Base-by-base conservation (phyloP, 2,113 vertebrate genomes). In the Columba janthina region DNA sequence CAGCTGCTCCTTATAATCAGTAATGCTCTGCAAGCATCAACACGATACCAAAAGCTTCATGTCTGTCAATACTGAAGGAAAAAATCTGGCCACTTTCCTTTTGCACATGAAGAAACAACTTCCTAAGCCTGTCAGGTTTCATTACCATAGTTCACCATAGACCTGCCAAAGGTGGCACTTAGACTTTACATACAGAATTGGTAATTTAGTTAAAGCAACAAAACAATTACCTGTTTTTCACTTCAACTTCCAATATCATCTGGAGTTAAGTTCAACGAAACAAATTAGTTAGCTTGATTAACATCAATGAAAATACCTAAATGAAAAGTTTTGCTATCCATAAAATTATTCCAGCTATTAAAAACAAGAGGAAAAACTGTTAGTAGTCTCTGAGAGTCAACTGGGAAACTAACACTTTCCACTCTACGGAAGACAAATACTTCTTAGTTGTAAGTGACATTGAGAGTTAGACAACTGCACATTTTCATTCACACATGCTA, bases 1-100 rank as follows among this genome's bases (percentile, higher is more conserved):
- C 67, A 58, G 74, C 53, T 31, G 46, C 81, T 96, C 84, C 77
- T 95, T 76, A 77, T 93, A 96, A 96, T 97, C 94, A 97, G 91
- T 56, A 96, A 96, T 67, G 70, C n/a, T 58, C 40, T 36, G 57
- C 25, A 93, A 93, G 80, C 76, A 94, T 32, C 86, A 95, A 65
- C 44, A 93, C 54, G 89, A 88, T 22, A 80, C 20, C 76, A 67
- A 92, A 89, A 91, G 69, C 78, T 82, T 84, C 29, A 44, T 11
- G 61, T 67, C 73, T 92, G 86, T 79, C 83, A 92, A 60, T 22
- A 54, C 12, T 17, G 62, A 65, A 80, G 69, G 60, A 75, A 94
- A 70, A 86, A 34, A 54, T 53, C 42, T 83, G 85, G 82, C 88
- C 93, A 62, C 83, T 82, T 74, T 85, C 46, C 50, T 83, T 75